Conservation (phyloP, 2,113 vertebrate genomes). For the Mesocricetus auratus region DNA sequence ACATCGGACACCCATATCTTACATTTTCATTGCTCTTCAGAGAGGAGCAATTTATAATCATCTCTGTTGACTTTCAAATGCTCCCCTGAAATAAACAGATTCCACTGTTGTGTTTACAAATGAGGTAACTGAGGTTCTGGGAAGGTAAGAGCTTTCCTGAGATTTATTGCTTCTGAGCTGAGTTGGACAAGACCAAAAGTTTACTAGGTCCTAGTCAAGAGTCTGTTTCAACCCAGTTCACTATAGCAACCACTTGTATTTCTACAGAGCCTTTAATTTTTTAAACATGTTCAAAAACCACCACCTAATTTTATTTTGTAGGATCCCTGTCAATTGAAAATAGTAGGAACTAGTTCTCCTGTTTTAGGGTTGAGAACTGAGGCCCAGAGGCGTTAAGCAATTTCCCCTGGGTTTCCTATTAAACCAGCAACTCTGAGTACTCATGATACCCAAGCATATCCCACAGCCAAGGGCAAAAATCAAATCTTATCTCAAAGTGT, state of each 20-base stretch:
- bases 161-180: conserved; percentile 57
- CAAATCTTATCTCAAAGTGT: not conserved
- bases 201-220: conserved; percentile 7
- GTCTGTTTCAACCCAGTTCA: conserved; percentile 52
- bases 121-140: conserved; percentile 40
- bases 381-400: not conserved
- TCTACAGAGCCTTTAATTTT: conserved; percentile 38
- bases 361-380: conserved; percentile 32
- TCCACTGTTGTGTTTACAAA: conserved; percentile 59
- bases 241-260: conserved; percentile 55
- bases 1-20: conserved; percentile 9
- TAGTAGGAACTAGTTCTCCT: not conserved
- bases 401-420: conserved; percentile 2
- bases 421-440: not conserved
- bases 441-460: not conserved
- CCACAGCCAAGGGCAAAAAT: not conserved
- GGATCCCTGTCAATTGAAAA: not conserved
- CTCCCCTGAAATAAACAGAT: conserved; percentile 60
- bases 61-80: conserved; percentile 57
- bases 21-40: conserved; percentile 61
- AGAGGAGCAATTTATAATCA: conserved; percentile 65
- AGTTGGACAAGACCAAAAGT: conserved; percentile 56
- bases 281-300: conserved; percentile 46
- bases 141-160: conserved; percentile 54
- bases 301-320: conserved; percentile 28